Percentiles rank a stretch among this genome's conserved stretches.
phyloP scores from a whole-genome alignment of 2,888 invertebrate species.

The Thysanoteuthis rhombus region DNA sequence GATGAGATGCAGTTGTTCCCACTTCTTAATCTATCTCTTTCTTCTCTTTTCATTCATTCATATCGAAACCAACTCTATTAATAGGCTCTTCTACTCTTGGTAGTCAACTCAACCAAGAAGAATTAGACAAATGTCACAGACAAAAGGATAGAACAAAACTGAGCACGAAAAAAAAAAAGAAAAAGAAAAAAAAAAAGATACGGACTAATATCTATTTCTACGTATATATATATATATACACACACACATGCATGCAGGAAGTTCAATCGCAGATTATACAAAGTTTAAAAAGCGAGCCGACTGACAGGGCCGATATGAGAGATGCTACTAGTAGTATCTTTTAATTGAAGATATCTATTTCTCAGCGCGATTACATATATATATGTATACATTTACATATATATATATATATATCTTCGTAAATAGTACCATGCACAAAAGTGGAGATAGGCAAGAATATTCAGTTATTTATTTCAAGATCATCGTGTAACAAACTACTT shows the following conservation, averaged over 20 bases:
- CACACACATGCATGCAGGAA: not conserved
- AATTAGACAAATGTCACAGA: not conserved
- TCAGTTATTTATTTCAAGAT: not conserved
- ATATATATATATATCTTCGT: constrained; percentile 21
- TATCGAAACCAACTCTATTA: not conserved
- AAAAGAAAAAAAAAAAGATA: too few relatives aligned
- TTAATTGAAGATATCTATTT: not conserved
- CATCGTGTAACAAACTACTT: not conserved
- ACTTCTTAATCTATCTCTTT: not conserved
- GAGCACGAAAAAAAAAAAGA: too few relatives aligned
- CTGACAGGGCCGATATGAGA: not conserved
- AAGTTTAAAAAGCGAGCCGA: not conserved
- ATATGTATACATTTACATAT: constrained; percentile 23
- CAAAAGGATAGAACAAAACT: not conserved
- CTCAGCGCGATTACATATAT: not conserved
- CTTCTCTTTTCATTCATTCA: not conserved
- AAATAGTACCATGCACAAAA: not conserved
- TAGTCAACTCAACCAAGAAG: not conserved
- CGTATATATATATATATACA: not conserved
- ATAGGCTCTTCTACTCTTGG: not conserved
- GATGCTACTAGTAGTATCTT: not conserved
- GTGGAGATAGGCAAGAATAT: not conserved
- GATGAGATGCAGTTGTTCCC: not conserved
- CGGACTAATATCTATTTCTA: too few relatives aligned
- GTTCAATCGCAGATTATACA: not conserved